Conservation (phyloP, 2,113 vertebrate species). For the Bubalus kerabau region DNA sequence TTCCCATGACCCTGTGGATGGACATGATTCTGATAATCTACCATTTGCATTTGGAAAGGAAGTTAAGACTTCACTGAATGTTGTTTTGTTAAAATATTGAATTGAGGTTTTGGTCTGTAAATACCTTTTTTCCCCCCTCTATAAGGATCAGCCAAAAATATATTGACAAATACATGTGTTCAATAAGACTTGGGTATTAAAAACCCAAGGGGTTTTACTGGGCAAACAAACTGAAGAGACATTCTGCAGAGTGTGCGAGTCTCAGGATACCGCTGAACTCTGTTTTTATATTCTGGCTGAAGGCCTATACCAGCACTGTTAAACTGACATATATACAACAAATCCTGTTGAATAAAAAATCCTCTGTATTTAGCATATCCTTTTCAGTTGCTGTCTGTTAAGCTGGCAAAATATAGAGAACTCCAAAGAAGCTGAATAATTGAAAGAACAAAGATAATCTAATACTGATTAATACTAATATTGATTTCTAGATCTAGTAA, state of each 20-base stretch:
- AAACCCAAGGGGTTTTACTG: constrained; percentile 26
- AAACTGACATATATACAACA: constrained; percentile 3
- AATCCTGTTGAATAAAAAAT: constrained; percentile 22
- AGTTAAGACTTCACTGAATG: background rate
- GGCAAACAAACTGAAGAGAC: constrained; percentile 17
- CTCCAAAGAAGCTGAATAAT: background rate
- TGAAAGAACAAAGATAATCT: constrained; percentile 38
- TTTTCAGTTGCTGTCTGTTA: constrained; percentile 10
- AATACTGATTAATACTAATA: constrained; percentile 9
- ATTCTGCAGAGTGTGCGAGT: background rate
- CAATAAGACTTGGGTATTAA: constrained; percentile 33
- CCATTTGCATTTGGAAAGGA: constrained; percentile 1
- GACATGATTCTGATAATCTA: background rate
- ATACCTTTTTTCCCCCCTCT: constrained; percentile 3
- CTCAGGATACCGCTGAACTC: constrained; percentile 1
- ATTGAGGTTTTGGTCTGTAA: constrained; percentile 32
- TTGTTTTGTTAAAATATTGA: constrained; percentile 48
- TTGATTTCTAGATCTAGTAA: background rate
- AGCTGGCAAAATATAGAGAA: constrained; percentile 8
- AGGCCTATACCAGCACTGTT: constrained; percentile 12
- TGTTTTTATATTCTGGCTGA: constrained; percentile 51
- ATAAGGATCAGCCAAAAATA: constrained; percentile 51
- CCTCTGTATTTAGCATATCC: background rate
- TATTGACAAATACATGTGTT: constrained; percentile 40
- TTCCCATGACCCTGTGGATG: background rate